Conservation (phyloP, 92 coral and sea anemone species). For the Palythoa grandis region DNA sequence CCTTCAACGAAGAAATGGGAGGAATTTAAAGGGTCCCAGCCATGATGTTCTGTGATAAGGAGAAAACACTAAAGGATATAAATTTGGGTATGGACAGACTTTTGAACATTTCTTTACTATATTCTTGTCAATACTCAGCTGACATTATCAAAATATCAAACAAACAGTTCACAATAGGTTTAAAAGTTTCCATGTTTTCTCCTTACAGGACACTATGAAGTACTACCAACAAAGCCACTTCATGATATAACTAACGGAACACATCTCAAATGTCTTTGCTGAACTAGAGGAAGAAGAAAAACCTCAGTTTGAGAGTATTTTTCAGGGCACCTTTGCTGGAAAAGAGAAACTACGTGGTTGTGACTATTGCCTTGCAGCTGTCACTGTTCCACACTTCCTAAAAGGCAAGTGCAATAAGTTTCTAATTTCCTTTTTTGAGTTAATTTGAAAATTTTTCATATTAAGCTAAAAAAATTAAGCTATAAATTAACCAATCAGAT, state of each 20-base stretch:
- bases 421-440: slow-evolving; percentile 14
- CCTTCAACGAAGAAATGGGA: slow-evolving; percentile 42
- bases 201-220: slow-evolving; percentile 53
- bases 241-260: slow-evolving; percentile 50
- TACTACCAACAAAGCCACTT: slow-evolving; percentile 60
- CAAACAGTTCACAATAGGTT: slow-evolving; percentile 12
- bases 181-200: neutral
- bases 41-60: slow-evolving; percentile 54
- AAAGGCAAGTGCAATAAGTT: slow-evolving; percentile 42
- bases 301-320: neutral
- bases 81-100: slow-evolving; percentile 29
- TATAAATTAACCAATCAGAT: slow-evolving; percentile 8
- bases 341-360: slow-evolving; percentile 56
- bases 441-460: neutral
- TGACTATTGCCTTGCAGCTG: slow-evolving; percentile 53
- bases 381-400: slow-evolving; percentile 46
- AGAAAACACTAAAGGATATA: slow-evolving; percentile 39
- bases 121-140: neutral
- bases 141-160: neutral
- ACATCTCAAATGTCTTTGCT: slow-evolving; percentile 48
- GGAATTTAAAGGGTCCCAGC: slow-evolving; percentile 54
- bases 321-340: slow-evolving; percentile 43
- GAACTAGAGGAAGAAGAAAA: slow-evolving; percentile 54
- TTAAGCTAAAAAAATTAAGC: neutral
- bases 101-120: neutral